Evolutionary conservation across 2,888 invertebrate genomes (phyloP), one percentile per base, ranked within the genome.

Genomic region (Tipula confusa): DNA sequence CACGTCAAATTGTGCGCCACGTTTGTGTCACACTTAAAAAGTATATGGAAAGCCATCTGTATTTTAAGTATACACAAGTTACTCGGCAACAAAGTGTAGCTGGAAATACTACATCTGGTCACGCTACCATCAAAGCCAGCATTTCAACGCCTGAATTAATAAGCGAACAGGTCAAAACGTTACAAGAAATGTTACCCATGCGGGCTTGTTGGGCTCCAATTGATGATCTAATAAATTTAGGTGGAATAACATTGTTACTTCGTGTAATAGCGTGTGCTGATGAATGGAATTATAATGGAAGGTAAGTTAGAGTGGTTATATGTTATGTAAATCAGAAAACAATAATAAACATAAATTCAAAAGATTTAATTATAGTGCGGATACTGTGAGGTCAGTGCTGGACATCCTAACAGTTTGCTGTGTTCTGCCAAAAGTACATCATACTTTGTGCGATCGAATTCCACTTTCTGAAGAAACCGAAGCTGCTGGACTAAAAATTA

Each of bases 361-460:
- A 15, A 80, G 80, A 13, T 80, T 38, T 33, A 36, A 87, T 86
- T 90, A 86, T 85, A 93, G 94, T 86, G 94, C 94, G 3, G 97
- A 97, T 89, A 96, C 96, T 0, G 94, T 96, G 1, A 91, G 94
- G 48, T 94, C 94, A 83, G 95, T 95, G 1, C 89, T 96, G 84
- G 98, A 98, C 89, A 96, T 97, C 43, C 91, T 99, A 79, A 95
- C 96, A 0, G 95, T 98, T 64, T 97, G 97, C 87, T 95, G 96
- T 84, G 95, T 98, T 18, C 94, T 96, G 87, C 97, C 98, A 4
- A 93, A 94, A 84, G 97, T 93, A 0, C 96, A 93, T 88, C 86
- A 93, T 83, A 89, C 94, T 83, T 92, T 95, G 82, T 96, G 95
- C 84, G 95, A 95, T 86, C 92, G 93, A 86, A 92, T 96, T 0